Evolutionary conservation across 2,797 vertebrate genomes (phyloP).

Genomic region (Micrastur ruficollis): DNA sequence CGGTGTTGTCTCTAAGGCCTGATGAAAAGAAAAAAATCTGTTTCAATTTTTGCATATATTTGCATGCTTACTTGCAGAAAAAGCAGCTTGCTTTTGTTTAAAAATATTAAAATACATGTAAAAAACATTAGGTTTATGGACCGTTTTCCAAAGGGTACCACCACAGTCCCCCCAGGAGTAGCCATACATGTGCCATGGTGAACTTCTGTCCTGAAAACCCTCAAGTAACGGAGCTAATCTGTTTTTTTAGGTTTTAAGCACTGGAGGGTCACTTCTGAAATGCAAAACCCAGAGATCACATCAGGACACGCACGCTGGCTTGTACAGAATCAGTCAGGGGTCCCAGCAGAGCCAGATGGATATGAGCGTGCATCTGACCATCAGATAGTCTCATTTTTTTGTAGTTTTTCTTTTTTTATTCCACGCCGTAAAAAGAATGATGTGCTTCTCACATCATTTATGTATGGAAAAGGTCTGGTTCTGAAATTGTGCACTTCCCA

Average conservation of each 20-base stretch:
- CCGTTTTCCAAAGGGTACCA: neutral
- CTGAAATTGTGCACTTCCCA: neutral
- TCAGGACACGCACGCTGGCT: rapidly evolving
- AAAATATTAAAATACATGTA: neutral
- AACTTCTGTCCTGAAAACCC: neutral
- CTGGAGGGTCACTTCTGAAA: neutral
- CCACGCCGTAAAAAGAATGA: neutral
- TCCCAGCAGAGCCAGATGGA: neutral
- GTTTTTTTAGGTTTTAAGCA: neutral
- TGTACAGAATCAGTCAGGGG: rapidly evolving
- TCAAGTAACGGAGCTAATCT: too few species aligned
- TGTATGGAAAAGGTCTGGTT: neutral
- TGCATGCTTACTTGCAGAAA: neutral
- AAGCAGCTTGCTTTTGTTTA: neutral
- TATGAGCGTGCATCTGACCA: rapidly evolving
- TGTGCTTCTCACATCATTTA: neutral
- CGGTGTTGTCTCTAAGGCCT: neutral
- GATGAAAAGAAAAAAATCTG: neutral
- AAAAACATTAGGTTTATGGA: neutral
- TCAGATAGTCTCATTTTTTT: neutral
- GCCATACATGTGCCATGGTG: rapidly evolving
- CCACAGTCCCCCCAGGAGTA: neutral
- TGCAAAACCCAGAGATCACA: neutral
- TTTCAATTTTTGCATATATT: neutral
- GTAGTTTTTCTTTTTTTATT: neutral